Conservation (phyloP, 2,113 vertebrate species). For the Zeus faber region DNA sequence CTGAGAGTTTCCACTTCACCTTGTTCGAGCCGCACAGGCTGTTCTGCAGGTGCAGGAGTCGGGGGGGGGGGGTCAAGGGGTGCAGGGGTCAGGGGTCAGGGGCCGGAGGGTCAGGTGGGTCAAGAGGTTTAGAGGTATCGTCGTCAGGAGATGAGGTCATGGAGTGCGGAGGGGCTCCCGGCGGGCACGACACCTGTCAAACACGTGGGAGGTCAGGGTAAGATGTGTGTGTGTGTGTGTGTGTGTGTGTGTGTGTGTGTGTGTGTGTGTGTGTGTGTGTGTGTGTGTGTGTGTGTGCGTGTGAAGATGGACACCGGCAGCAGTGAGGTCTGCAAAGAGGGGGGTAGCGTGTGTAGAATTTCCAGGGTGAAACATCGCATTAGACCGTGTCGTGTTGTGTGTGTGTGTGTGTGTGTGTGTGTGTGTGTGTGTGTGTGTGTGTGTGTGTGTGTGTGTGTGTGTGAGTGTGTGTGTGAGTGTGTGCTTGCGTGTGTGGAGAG, state of each 20-base stretch:
- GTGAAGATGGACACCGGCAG: slow-evolving; percentile 49
- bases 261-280: slow-evolving; percentile 29
- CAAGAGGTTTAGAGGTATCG: slow-evolving; percentile 59
- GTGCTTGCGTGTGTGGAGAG: too few relatives aligned
- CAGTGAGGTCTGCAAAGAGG: slow-evolving; percentile 27
- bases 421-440: slow-evolving; percentile 12
- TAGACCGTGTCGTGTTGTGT: slow-evolving; percentile 38
- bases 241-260: slow-evolving; percentile 29
- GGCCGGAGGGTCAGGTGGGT: slow-evolving; percentile 17
- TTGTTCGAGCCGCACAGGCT: too few relatives aligned
- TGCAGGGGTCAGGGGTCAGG: slow-evolving; percentile 49
- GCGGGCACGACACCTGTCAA: slow-evolving; percentile 72
- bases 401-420: slow-evolving; percentile 4
- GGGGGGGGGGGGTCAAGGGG: neutral
- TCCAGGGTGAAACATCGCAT: slow-evolving; percentile 49
- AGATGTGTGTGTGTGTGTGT: slow-evolving; percentile 24
- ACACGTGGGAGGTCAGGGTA: slow-evolving; percentile 77
- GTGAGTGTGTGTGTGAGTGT: slow-evolving; percentile 22
- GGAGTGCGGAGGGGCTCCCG: slow-evolving; percentile 42
- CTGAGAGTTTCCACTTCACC: too few relatives aligned
- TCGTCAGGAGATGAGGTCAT: neutral
- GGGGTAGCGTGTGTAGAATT: slow-evolving; percentile 63
- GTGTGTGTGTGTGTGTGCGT: slow-evolving; percentile 26
- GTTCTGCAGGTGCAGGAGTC: slow-evolving; percentile 35
- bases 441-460: slow-evolving; percentile 24